Base-by-base conservation (phyloP, 2,797 vertebrate species). In the Enteromius trimaculatus region DNA sequence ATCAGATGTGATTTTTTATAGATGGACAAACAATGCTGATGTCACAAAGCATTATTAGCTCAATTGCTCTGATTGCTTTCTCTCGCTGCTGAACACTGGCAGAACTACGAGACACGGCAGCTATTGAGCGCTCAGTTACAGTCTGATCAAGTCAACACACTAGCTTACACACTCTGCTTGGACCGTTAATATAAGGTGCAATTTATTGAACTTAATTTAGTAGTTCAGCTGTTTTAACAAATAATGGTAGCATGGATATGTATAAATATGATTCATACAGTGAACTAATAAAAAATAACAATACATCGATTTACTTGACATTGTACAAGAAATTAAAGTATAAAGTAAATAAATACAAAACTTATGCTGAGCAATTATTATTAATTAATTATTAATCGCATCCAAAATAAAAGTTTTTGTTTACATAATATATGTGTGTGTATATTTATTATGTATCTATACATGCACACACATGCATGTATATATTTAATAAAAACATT, bases 91-190 rank as follows among this genome's bases (percentile, higher is more conserved):
- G 51, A 58, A 82, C 34, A 76, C 47, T 14, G 81, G 79, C 83
- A 81, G 82, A n/a, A 21, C 74, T 69, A 81, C 17, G 29, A 70
- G 66, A 79, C 62, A 84, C 19, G 42, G 60, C 55, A 66, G 60
- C 47, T 68, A 77, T 76, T 3, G 55, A 80, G 53, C 62, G 53
- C 62, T 83, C 77, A 13, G 44, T 85, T 88, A 85, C 82, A 84
- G 77, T 72, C 65, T 4, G 55, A 64, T 64, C 70, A 81, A 64
- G 66, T 77, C 47, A 69, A 78, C 82, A 79, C 39, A 26, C 65
- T 79, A 21, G 60, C 79, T 82, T 75, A 85, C 53, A 71, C 51
- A 71, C 26, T 71, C 53, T 21, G 9, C 53, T 60, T 64, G n/a
- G 0, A 19, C 0, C 3, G 9, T 64, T 13, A 64, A 51, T n/a